Evolutionary conservation across 2,888 invertebrate genomes (phyloP).

Genomic region (Priapulus caudatus): DNA sequence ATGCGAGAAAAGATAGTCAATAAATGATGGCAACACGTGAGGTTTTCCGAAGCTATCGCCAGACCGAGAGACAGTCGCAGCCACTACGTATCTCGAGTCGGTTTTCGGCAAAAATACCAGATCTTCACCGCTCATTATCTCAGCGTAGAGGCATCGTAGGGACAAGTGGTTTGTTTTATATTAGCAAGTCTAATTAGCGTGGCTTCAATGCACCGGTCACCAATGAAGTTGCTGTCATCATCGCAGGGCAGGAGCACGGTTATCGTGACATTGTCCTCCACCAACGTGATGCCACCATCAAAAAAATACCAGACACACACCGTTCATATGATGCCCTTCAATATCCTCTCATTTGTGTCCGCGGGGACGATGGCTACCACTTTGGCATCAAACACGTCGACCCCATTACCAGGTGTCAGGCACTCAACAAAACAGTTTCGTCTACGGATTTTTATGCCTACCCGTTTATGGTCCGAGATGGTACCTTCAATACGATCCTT

Average conservation of each 20-base stretch:
- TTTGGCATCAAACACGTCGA: slow-evolving; percentile 12
- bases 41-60: no score
- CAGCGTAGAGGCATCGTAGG: no score
- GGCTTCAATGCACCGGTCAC: slow-evolving; percentile 20
- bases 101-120: no score
- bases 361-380: slow-evolving; percentile 22
- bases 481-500: slow-evolving; percentile 25
- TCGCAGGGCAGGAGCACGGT: slow-evolving; percentile 17
- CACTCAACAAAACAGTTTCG: slow-evolving; percentile 23
- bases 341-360: slow-evolving; percentile 35
- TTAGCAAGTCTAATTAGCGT: no score
- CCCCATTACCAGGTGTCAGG: slow-evolving; percentile 15
- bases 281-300: slow-evolving; percentile 23
- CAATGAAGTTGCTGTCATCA: slow-evolving; percentile 24
- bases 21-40: no score
- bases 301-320: slow-evolving; percentile 30
- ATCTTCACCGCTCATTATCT: no score
- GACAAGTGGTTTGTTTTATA: no score
- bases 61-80: no score
- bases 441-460: slow-evolving; percentile 22
- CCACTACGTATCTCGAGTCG: no score
- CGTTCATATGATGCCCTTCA: slow-evolving; percentile 33
- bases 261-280: slow-evolving; percentile 31
- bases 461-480: slow-evolving; percentile 12
- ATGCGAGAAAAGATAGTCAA: no score